Evolutionary conservation across 1,140 invertebrate genomes (phyloP).

Genomic region (Lasioglossum albipes): DNA sequence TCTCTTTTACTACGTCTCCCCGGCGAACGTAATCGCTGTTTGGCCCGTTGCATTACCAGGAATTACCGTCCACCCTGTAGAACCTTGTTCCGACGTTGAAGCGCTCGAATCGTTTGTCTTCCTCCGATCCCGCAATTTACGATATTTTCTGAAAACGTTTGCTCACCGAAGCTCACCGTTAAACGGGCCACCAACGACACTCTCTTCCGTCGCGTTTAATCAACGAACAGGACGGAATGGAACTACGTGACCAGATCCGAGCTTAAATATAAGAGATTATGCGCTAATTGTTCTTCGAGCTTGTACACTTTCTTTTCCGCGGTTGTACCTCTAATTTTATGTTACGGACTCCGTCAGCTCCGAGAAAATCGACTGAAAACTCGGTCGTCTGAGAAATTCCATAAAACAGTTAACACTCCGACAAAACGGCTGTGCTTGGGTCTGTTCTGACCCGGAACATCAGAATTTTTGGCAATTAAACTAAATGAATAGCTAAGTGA

Average conservation of each 20-base stretch:
- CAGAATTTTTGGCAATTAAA: no score
- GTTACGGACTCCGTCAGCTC: no score
- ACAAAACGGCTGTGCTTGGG: no score
- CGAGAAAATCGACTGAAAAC: no score
- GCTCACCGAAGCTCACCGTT: neutral
- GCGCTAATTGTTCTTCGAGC: no score
- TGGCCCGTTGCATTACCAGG: slow-evolving; percentile 39
- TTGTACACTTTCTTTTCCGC: no score
- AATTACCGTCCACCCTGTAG: slow-evolving; percentile 48
- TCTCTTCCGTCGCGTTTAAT: slow-evolving; percentile 2
- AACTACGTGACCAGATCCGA: neutral
- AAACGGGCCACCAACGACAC: neutral
- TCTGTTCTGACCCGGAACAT: no score
- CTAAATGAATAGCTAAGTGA: no score
- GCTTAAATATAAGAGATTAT: no score
- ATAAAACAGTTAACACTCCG: no score
- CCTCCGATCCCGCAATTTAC: slow-evolving; percentile 37
- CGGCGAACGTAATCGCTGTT: slow-evolving; percentile 13
- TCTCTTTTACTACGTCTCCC: neutral
- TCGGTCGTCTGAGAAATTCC: no score
- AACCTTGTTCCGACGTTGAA: slow-evolving; percentile 41
- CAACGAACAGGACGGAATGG: neutral
- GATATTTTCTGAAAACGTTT: slow-evolving; percentile 28
- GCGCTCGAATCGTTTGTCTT: slow-evolving; percentile 47
- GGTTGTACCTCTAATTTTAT: no score